Evolutionary conservation across 1,140 invertebrate species (phyloP).

Genomic region (Nymphalis io): DNA sequence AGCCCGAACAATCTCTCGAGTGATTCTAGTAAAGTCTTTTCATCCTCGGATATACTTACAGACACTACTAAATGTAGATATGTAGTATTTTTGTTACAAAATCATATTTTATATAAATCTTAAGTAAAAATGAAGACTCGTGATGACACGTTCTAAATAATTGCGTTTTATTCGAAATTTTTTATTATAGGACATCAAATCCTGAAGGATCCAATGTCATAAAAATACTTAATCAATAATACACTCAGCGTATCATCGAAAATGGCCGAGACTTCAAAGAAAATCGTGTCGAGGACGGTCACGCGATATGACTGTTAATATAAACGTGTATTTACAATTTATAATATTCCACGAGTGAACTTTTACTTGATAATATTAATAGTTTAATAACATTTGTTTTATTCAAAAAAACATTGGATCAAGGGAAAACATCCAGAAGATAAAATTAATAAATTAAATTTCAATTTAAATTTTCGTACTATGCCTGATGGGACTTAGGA

Average conservation of each 20-base stretch:
- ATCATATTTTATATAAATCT: too few species aligned
- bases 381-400: background rate
- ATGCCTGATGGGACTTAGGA: too few species aligned
- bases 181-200: constrained; percentile 9
- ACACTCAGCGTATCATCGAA: constrained; percentile 47
- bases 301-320: constrained; percentile 53
- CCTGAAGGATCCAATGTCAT: constrained; percentile 22
- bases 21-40: background rate
- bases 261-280: constrained; percentile 42
- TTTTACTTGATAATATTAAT: background rate
- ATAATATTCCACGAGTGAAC: constrained; percentile 12
- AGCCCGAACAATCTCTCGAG: background rate
- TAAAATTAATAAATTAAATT: too few species aligned
- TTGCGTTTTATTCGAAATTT: background rate
- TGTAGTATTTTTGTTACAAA: too few species aligned
- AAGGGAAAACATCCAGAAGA: too few species aligned
- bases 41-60: background rate
- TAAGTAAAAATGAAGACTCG: background rate
- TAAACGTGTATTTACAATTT: constrained; percentile 42
- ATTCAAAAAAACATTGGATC: background rate
- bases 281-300: constrained; percentile 53
- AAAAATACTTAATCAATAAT: constrained; percentile 46
- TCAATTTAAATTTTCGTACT: too few species aligned
- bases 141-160: background rate
- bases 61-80: too few species aligned